phyloP scores from a whole-genome alignment of 2,797 vertebrate genomes.

The Pelochelys cantorii region DNA sequence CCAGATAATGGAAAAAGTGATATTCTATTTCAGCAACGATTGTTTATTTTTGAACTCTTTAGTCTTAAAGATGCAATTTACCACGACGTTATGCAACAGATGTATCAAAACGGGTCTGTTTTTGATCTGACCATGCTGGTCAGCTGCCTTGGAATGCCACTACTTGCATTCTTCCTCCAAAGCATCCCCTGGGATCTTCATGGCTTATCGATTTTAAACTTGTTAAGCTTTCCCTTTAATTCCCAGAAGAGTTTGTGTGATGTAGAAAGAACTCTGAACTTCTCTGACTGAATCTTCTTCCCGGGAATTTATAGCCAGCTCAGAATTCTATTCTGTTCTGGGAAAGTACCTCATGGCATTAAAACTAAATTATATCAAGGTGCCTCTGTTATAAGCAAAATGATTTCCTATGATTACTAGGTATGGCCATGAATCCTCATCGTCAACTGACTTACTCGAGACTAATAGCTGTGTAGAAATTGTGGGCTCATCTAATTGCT shows the following conservation, averaged over 20 bases:
- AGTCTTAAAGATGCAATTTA: background rate
- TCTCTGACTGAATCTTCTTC: conserved; percentile 46
- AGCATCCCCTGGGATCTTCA: background rate
- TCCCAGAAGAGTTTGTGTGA: conserved; percentile 38
- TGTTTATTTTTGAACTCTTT: background rate
- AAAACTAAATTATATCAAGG: conserved; percentile 68
- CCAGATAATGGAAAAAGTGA: background rate
- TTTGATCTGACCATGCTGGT: background rate
- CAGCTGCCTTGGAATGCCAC: background rate
- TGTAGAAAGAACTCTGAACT: conserved; percentile 41
- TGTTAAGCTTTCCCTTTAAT: background rate
- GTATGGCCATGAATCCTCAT: conserved; percentile 45
- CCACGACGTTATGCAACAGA: background rate
- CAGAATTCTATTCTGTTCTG: conserved; percentile 41
- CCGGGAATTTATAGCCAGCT: conserved; percentile 43
- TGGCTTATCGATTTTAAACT: background rate
- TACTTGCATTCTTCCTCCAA: background rate
- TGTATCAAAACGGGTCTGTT: background rate
- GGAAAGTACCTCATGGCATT: conserved; percentile 52
- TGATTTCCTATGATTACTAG: conserved; percentile 56
- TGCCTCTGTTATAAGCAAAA: conserved; percentile 66
- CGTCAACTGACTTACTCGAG: conserved; percentile 61
- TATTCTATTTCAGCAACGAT: background rate
- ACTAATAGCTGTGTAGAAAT: conserved; percentile 36
- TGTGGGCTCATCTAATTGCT: conserved; percentile 31